Conservation (phyloP, 2,888 invertebrate species). For the Isotomurus palustris region DNA sequence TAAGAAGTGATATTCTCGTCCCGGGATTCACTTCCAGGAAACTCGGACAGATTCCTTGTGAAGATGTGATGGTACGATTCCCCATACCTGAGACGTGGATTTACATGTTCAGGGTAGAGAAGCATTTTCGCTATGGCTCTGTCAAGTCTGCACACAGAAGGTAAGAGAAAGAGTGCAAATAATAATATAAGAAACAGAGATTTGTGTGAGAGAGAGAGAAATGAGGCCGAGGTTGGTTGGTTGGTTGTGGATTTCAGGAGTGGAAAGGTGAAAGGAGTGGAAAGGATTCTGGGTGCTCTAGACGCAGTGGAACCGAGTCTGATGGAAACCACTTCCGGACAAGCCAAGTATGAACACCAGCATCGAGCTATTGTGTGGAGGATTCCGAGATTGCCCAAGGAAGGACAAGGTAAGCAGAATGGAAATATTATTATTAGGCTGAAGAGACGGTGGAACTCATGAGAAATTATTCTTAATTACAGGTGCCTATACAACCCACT, state of each 20-base stretch:
- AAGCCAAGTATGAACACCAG: constrained; percentile 98
- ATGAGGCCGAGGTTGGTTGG: no score
- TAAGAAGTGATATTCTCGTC: constrained; percentile 90
- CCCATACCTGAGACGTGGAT: constrained; percentile 99
- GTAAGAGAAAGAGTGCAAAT: no score
- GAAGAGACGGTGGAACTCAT: not conserved
- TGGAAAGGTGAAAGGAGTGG: constrained; percentile 88
- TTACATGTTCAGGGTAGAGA: constrained; percentile 96
- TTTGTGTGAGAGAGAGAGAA: no score
- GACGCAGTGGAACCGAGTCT: constrained; percentile 84
- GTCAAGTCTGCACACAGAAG: constrained; percentile 84
- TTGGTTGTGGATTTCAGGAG: constrained; percentile 60
- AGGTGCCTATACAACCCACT: constrained; percentile 98
- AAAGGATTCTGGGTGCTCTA: constrained; percentile 83
- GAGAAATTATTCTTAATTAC: constrained; percentile 39
- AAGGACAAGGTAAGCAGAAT: constrained; percentile 78
- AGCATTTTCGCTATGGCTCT: constrained; percentile 95
- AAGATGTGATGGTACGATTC: constrained; percentile 92
- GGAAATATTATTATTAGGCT: not conserved
- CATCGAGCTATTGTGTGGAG: constrained; percentile 97
- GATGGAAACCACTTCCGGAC: constrained; percentile 92
- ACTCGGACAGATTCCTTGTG: constrained; percentile 92
- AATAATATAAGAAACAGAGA: no score
- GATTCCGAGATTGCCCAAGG: constrained; percentile 93
- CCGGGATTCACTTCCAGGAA: constrained; percentile 95